Percentiles rank a stretch among this genome's conserved stretches.
These are phyloP conservation scores for Chiloscyllium punctatum DNA, from an alignment of 2,797 vertebrate species.

Conservation along the genomic window DNA sequence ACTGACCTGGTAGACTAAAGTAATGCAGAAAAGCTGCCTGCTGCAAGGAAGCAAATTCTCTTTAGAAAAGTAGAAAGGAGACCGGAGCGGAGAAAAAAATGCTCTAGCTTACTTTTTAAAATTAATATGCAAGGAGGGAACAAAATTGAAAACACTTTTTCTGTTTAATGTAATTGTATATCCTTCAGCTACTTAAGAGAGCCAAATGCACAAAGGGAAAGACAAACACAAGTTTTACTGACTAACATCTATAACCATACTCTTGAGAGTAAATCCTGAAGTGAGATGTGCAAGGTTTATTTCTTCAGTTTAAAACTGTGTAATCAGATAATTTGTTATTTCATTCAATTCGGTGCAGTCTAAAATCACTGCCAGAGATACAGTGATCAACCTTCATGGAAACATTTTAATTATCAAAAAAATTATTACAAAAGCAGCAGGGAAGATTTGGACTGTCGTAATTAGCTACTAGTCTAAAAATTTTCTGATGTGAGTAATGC, in stretches of 20 bases:
- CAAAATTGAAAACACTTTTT: neutral
- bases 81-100: too few species aligned
- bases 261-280: neutral
- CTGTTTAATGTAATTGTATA: neutral
- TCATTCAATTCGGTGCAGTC: neutral
- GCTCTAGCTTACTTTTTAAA: neutral
- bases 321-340: neutral
- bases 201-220: neutral
- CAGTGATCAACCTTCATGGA: neutral
- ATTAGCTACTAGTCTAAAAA: conserved; percentile 20
- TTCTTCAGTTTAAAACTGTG: neutral
- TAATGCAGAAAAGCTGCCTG: too few species aligned
- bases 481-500: neutral
- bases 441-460: neutral
- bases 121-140: neutral
- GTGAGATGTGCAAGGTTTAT: neutral
- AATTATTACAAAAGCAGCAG: neutral
- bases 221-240: neutral
- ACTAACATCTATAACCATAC: neutral
- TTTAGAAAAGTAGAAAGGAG: too few species aligned
- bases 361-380: neutral
- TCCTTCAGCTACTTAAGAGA: neutral
- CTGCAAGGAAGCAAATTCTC: too few species aligned
- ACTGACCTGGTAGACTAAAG: too few species aligned
- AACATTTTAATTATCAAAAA: neutral